A percentile compares a stretch with the other conserved stretches of the same genome.
Evolutionary conservation across 64 coral and sea anemone genomes (phyloP).

Genomic region (Pachyseris speciosa): DNA sequence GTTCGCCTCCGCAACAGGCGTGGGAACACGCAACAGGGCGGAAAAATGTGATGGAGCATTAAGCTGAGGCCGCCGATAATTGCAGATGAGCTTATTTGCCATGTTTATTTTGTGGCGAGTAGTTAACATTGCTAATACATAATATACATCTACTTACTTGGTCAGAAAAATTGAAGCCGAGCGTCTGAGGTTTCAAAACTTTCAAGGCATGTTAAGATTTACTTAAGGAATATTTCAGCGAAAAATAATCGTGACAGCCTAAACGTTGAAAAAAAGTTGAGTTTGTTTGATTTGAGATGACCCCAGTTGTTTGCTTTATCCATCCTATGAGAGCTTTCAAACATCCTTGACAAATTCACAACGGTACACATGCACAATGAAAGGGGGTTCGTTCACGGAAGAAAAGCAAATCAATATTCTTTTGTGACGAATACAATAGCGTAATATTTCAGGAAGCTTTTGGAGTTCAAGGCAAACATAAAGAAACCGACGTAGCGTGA

Average conservation of each 20-base stretch:
- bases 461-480: slow-evolving; percentile 40
- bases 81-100: neutral
- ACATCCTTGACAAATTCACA: neutral
- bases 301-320: neutral
- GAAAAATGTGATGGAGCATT: neutral
- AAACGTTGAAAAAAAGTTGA: neutral
- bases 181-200: neutral
- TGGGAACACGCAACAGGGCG: slow-evolving; percentile 5
- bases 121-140: neutral
- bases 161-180: neutral
- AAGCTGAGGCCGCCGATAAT: neutral
- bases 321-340: neutral
- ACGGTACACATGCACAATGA: neutral
- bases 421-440: slow-evolving; percentile 12
- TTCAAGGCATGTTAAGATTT: neutral
- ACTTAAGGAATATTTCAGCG: too few species aligned
- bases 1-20: neutral
- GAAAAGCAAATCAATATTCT: slow-evolving; percentile 25
- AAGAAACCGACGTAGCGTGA: slow-evolving; percentile 30
- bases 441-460: neutral
- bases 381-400: neutral
- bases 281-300: neutral
- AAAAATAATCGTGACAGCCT: neutral
- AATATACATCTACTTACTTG: neutral
- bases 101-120: neutral